These are phyloP conservation scores for Polydrusus cervinus DNA, from an alignment of 2,888 invertebrate genomes.

Conservation along the genomic window DNA sequence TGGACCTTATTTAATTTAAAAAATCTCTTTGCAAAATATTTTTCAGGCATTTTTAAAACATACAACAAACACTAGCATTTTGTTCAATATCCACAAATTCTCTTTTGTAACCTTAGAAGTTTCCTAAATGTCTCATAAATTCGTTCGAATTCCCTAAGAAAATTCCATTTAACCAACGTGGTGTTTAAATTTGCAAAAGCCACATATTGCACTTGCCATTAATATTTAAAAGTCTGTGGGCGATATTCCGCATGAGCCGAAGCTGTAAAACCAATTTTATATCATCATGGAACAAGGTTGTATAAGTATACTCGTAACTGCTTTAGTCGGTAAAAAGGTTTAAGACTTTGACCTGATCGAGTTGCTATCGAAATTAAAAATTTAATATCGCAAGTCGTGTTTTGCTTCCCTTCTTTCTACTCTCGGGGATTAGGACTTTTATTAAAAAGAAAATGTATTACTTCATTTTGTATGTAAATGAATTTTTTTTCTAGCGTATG, in stretches of 20 bases:
- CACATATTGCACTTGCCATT: slow-evolving; percentile 33
- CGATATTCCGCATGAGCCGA: slow-evolving; percentile 8
- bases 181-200: too few relatives aligned
- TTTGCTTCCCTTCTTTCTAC: neutral
- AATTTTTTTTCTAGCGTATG: too few relatives aligned
- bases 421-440: neutral
- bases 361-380: neutral
- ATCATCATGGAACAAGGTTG: neutral
- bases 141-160: neutral
- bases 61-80: too few relatives aligned
- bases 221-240: slow-evolving; percentile 43
- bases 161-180: too few relatives aligned
- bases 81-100: too few relatives aligned
- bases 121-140: slow-evolving; percentile 42
- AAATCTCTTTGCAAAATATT: too few relatives aligned
- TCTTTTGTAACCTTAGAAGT: neutral
- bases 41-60: too few relatives aligned
- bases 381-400: neutral
- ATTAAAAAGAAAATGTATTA: too few relatives aligned
- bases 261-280: neutral
- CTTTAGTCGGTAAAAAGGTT: slow-evolving; percentile 5
- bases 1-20: too few relatives aligned
- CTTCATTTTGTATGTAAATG: too few relatives aligned
- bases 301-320: slow-evolving; percentile 1
- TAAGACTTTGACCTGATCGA: slow-evolving; percentile 5